Evolutionary conservation across 2,113 vertebrate species (phyloP).

Genomic region (Archilochus colubris): DNA sequence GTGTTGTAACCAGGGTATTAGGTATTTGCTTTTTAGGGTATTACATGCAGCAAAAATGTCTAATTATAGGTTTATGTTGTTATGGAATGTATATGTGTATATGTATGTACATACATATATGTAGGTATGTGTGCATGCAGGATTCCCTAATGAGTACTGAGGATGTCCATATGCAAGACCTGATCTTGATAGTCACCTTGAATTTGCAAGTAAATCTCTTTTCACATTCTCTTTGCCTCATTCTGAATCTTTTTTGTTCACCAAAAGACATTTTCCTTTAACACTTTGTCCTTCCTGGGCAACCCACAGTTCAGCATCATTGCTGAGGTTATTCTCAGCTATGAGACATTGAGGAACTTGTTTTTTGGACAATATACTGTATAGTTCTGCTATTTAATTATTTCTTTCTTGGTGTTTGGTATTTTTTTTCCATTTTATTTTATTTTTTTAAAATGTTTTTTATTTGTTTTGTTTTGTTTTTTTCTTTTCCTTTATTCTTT

Average conservation of each 20-base stretch:
- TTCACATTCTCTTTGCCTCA: neutral
- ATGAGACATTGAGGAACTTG: neutral
- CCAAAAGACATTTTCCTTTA: neutral
- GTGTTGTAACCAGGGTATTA: neutral
- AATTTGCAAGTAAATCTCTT: neutral
- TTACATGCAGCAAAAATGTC: neutral
- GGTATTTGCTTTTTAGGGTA: neutral
- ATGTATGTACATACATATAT: neutral
- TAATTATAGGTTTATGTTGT: neutral
- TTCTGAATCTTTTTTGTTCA: neutral
- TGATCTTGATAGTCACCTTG: neutral
- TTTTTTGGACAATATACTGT: neutral
- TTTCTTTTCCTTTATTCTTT: neutral
- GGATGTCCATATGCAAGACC: neutral
- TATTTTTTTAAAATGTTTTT: too few species aligned
- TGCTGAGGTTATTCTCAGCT: neutral
- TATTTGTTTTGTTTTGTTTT: neutral
- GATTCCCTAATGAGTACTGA: neutral
- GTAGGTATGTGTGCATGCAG: neutral
- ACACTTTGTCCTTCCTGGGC: neutral
- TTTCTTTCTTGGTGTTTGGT: too few species aligned
- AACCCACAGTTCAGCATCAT: neutral
- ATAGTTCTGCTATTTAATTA: neutral
- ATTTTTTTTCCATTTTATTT: neutral
- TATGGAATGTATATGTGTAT: neutral